These are phyloP conservation scores for Montipora capricornis DNA, from an alignment of 64 coral and sea anemone genomes.

Conservation along the genomic window DNA sequence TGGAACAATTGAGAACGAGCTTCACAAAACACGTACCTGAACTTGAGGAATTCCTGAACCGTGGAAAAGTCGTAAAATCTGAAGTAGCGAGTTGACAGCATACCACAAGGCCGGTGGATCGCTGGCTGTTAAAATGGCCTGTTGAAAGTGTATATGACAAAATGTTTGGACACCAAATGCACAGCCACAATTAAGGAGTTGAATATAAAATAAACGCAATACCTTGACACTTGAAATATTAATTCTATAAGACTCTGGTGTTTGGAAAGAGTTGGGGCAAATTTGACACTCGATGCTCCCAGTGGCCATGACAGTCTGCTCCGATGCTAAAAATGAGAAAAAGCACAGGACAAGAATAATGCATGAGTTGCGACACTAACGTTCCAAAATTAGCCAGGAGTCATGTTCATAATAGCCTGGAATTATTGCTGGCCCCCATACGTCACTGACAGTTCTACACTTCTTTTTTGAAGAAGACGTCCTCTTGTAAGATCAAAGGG, in stretches of 20 bases:
- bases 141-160: neutral
- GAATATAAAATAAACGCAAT: neutral
- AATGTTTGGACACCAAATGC: too few relatives aligned
- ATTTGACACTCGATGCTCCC: conserved; percentile 86
- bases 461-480: too few relatives aligned
- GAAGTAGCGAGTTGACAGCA: conserved; percentile 92
- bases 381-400: too few relatives aligned
- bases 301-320: conserved; percentile 16
- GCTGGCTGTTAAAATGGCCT: conserved; percentile 78
- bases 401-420: too few relatives aligned
- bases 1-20: neutral
- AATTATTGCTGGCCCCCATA: too few relatives aligned
- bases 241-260: conserved; percentile 90
- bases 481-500: too few relatives aligned
- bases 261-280: conserved; percentile 74
- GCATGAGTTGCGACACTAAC: too few relatives aligned
- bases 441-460: too few relatives aligned
- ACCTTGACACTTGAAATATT: conserved; percentile 87
- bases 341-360: neutral
- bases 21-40: conserved; percentile 53
- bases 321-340: neutral
- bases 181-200: too few relatives aligned
- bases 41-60: conserved; percentile 84
- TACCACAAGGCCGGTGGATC: conserved; percentile 89
- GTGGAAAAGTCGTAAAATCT: conserved; percentile 76